These are phyloP conservation scores for Pseudanteris insignis DNA, from an alignment of 2,888 invertebrate genomes.

Conservation along the genomic window DNA sequence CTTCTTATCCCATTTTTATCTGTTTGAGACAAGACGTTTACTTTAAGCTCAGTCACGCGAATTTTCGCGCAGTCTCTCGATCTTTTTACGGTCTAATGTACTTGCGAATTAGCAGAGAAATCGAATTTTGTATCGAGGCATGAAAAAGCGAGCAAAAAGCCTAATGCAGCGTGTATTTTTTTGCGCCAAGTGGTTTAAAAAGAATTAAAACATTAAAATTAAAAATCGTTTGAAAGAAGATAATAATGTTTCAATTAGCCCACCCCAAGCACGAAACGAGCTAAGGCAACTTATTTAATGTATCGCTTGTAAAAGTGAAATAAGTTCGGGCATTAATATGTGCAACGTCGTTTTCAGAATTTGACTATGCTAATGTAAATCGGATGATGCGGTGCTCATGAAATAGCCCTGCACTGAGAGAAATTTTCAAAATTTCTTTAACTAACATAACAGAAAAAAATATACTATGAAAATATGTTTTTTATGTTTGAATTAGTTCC, in stretches of 20 bases:
- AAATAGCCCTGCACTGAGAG: too few relatives aligned
- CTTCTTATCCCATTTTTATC: conserved; percentile 25
- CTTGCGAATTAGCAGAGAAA: conserved; percentile 11
- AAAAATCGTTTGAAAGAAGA: conserved; percentile 6
- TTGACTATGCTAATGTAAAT: too few relatives aligned
- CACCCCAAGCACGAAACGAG: too few relatives aligned
- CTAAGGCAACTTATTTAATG: too few relatives aligned
- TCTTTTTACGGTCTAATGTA: conserved; percentile 22
- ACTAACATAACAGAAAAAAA: too few relatives aligned
- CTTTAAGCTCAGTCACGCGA: conserved; percentile 29
- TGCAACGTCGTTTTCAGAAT: too few relatives aligned
- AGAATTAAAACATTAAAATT: conserved; percentile 18
- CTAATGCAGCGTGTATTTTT: conserved; percentile 4
- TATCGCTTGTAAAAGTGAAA: too few relatives aligned
- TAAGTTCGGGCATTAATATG: too few relatives aligned
- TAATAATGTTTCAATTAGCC: conserved; percentile 25
- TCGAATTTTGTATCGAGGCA: conserved; percentile 3
- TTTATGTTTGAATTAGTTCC: too few relatives aligned
- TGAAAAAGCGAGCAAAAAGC: neutral
- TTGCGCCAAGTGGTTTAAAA: neutral
- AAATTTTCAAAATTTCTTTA: too few relatives aligned
- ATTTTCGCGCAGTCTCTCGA: conserved; percentile 3
- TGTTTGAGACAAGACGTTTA: conserved; percentile 28
- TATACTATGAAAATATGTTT: too few relatives aligned
- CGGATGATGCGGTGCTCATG: too few relatives aligned